Evolutionary conservation across 2,113 vertebrate species (phyloP).

Genomic region (Nycticebus coucang): DNA sequence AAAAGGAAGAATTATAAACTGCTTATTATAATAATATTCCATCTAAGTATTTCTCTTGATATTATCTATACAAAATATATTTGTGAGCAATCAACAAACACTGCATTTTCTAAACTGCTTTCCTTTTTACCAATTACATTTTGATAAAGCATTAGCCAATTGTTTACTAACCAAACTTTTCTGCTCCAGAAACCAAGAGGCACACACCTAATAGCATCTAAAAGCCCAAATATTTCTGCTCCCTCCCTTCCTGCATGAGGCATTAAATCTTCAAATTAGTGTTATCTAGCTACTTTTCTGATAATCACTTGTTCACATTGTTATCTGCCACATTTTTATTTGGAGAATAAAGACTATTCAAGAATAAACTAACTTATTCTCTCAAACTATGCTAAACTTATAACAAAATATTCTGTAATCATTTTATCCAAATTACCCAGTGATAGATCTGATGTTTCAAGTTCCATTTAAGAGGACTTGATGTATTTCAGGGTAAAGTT

Average conservation of each 20-base stretch:
- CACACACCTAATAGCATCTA: background rate
- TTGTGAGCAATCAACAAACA: constrained; percentile 15
- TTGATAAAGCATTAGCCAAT: constrained; percentile 36
- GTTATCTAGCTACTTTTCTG: background rate
- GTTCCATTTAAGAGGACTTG: background rate
- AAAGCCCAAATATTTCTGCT: constrained; percentile 1
- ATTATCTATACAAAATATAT: background rate
- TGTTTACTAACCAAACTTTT: constrained; percentile 43
- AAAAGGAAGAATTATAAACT: constrained; percentile 52
- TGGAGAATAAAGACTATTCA: background rate
- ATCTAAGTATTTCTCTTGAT: constrained; percentile 42
- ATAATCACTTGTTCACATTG: background rate
- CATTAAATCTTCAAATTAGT: background rate
- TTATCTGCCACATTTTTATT: background rate
- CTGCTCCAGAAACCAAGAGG: background rate
- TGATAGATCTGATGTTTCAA: background rate
- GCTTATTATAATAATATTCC: constrained; percentile 56
- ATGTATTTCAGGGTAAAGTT: background rate
- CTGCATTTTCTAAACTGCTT: background rate
- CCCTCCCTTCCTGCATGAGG: background rate
- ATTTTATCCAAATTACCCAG: background rate
- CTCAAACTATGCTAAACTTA: background rate
- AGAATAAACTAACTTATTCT: background rate
- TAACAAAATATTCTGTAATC: background rate
- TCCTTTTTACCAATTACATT: constrained; percentile 22